Conservation (phyloP, 2,113 vertebrate genomes). For the Cervus canadensis region DNA sequence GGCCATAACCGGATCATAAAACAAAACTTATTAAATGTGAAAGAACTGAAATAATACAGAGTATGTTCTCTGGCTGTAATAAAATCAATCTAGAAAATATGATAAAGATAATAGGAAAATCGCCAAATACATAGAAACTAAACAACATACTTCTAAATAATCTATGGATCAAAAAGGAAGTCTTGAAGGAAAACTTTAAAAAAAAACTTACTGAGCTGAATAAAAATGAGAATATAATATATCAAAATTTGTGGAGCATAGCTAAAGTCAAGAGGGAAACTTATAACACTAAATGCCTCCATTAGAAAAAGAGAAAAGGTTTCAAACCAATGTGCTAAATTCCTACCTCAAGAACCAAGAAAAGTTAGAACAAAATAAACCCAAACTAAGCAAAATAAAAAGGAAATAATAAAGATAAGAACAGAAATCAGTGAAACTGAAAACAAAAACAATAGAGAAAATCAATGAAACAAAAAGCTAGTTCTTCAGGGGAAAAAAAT, state of each 20-base stretch:
- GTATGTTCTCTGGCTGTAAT: not conserved
- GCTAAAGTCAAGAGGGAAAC: not conserved
- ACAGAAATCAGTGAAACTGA: slow-evolving; percentile 20
- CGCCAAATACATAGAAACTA: not conserved
- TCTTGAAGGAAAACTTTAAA: not conserved
- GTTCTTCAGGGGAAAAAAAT: not conserved
- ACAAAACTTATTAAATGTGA: not conserved
- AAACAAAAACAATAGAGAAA: slow-evolving; percentile 23
- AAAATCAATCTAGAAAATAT: not conserved
- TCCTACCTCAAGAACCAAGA: not conserved
- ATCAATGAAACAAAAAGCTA: slow-evolving; percentile 18
- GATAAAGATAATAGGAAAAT: not conserved
- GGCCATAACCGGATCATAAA: not conserved
- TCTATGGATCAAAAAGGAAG: not conserved
- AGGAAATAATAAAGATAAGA: not conserved
- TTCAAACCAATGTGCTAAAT: not conserved
- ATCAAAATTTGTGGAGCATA: not conserved
- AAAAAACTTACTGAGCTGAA: not conserved
- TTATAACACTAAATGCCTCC: not conserved
- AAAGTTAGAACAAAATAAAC: slow-evolving; percentile 20
- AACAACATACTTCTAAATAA: not conserved
- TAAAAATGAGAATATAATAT: not conserved
- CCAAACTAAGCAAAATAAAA: not conserved
- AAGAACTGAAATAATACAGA: not conserved
- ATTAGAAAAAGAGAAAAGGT: not conserved